Evolutionary conservation across 2,113 vertebrate species (phyloP).

Genomic region (Mixornis gularis): DNA sequence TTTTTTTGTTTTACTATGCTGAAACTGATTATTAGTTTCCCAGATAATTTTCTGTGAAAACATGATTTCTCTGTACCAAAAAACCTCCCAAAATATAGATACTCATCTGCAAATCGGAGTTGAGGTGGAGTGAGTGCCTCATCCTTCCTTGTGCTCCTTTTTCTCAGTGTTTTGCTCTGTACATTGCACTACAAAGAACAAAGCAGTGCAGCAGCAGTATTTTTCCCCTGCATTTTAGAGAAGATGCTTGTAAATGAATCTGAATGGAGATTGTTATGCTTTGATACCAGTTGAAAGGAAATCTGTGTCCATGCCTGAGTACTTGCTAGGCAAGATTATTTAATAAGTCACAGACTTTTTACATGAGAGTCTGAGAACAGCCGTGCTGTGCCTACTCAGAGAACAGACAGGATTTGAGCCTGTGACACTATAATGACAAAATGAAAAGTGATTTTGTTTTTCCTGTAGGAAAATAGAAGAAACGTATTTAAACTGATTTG

Average conservation of each 20-base stretch:
- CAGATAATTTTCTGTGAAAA: neutral
- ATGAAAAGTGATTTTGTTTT: neutral
- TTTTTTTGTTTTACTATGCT: neutral
- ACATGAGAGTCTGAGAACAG: neutral
- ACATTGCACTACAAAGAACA: neutral
- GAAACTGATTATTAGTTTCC: neutral
- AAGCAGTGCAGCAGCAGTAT: neutral
- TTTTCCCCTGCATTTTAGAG: neutral
- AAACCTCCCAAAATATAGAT: accelerated
- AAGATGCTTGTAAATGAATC: neutral
- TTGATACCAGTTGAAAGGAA: neutral
- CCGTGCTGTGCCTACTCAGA: neutral
- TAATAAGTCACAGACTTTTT: neutral
- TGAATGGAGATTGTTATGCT: neutral
- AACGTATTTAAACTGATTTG: neutral
- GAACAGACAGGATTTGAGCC: neutral
- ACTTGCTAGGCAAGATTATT: neutral
- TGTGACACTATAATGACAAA: neutral
- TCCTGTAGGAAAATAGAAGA: neutral
- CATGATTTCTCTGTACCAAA: neutral
- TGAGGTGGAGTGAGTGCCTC: neutral
- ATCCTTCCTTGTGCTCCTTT: neutral
- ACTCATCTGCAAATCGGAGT: neutral
- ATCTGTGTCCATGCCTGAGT: neutral
- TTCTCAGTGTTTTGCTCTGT: neutral